Evolutionary conservation across 2,113 vertebrate species (phyloP), one percentile per base, ranked within the genome.

Genomic region (Tetrax tetrax): DNA sequence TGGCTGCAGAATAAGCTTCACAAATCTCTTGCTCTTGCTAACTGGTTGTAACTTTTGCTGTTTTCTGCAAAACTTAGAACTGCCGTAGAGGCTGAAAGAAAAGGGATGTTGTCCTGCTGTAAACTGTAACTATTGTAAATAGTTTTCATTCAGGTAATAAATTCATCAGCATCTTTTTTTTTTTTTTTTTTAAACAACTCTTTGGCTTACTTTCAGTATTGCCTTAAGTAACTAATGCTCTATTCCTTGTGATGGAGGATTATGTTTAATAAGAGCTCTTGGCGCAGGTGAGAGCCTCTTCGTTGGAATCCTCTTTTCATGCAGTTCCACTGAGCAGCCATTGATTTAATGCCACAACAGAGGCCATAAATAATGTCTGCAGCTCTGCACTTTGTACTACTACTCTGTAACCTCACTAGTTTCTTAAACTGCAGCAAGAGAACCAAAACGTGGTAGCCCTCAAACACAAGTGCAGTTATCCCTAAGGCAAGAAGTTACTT

Each of bases 21-120:
- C 65, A 69, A 27, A 81, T 43, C 71, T 47, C 75, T 51, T 65
- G 57, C 31, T 60, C n/a, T 50, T 47, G 23, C 72, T 68, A 84
- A 33, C 38, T n/a, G 77, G 43, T n/a, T 33, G 4, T n/a, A 28
- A 47, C 59, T 89, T 47, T 57, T 92, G 63, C 54, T 83, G 43
- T 25, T 92, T 90, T 48, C 81, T 87, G 69, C 83, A 82, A 75
- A 91, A 95, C 13, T 28, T 51, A 51, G 87, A 63, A 53, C 51
- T 48, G 71, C 20, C 2, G 1, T 3, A 61, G 54, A 72, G 60
- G 85, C 47, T 23, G 45, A 64, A 69, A 70, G 71, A 43, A 43
- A 94, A 80, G 35, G 33, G 29, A 43, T 43, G 38, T 43, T 84
- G 45, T 25, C 7, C 56, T 50, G 2, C 14, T 45, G 29, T 17